These are phyloP conservation scores for Microtus richardsoni DNA, from an alignment of 2,113 vertebrate genomes.

Conservation along the genomic window DNA sequence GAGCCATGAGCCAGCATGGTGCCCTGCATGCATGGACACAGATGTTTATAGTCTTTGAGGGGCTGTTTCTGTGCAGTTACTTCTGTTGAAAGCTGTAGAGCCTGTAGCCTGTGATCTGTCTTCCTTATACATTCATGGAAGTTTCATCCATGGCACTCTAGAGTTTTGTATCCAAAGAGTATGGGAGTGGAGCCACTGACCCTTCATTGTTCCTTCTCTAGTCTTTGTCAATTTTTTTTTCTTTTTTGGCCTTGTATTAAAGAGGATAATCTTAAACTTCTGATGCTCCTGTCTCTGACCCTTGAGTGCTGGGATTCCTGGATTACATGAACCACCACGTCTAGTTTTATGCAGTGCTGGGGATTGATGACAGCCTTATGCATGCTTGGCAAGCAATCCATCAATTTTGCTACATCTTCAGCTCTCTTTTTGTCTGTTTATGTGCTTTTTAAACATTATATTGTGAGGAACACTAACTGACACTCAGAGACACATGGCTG, in stretches of 20 bases:
- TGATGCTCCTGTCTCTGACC: too few species aligned
- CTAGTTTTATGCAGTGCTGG: neutral
- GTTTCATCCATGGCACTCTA: accelerated
- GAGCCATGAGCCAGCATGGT: neutral
- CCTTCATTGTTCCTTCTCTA: neutral
- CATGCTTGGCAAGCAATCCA: neutral
- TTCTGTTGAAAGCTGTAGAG: too few species aligned
- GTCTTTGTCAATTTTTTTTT: neutral
- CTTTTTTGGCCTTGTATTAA: neutral
- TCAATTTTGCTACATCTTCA: neutral
- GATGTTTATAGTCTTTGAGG: neutral
- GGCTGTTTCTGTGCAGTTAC: accelerated
- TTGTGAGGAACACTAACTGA: neutral
- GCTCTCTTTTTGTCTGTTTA: neutral
- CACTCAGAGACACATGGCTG: neutral
- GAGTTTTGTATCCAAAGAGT: neutral
- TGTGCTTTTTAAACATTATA: neutral
- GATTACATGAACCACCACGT: neutral
- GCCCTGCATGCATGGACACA: neutral
- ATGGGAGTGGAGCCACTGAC: neutral
- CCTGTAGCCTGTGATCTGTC: too few species aligned
- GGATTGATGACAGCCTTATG: neutral
- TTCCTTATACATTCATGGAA: neutral
- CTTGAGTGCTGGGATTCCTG: neutral
- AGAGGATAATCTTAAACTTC: neutral